Conservation (phyloP, 1,140 invertebrate species). For the Melanaphis sacchari region DNA sequence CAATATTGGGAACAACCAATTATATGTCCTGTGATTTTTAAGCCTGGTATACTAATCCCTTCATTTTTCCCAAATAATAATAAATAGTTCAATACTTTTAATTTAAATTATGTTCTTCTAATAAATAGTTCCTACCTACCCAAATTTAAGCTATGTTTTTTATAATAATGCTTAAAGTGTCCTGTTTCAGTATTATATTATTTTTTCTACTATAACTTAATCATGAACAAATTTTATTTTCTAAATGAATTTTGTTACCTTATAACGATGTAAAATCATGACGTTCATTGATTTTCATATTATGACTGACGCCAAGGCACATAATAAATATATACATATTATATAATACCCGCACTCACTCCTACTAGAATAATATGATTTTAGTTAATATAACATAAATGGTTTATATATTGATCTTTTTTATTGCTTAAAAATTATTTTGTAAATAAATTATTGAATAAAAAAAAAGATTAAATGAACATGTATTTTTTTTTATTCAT, state of each 20-base stretch:
- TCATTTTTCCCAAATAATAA: conserved; percentile 35
- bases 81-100: conserved; percentile 37
- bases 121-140: conserved; percentile 53
- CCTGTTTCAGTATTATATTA: conserved; percentile 55
- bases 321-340: conserved; percentile 49
- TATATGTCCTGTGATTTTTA: conserved; percentile 39
- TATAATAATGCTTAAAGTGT: conserved; percentile 48
- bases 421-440: conserved; percentile 45
- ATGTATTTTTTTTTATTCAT: conserved; percentile 24
- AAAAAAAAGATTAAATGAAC: conserved; percentile 39
- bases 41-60: conserved; percentile 48
- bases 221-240: conserved; percentile 53
- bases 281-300: conserved; percentile 50
- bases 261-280: conserved; percentile 38
- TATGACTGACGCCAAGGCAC: conserved; percentile 53
- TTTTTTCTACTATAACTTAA: conserved; percentile 48
- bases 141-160: conserved; percentile 49
- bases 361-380: conserved; percentile 54
- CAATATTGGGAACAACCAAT: conserved; percentile 34
- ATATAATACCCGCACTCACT: conserved; percentile 48
- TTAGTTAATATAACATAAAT: conserved; percentile 51
- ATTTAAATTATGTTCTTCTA: conserved; percentile 43
- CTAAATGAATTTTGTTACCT: conserved; percentile 47
- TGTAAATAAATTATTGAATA: conserved; percentile 57
- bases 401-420: conserved; percentile 51